Evolutionary conservation across 2,888 invertebrate genomes (phyloP).

Genomic region (Marasmarcha lunaedactyla): DNA sequence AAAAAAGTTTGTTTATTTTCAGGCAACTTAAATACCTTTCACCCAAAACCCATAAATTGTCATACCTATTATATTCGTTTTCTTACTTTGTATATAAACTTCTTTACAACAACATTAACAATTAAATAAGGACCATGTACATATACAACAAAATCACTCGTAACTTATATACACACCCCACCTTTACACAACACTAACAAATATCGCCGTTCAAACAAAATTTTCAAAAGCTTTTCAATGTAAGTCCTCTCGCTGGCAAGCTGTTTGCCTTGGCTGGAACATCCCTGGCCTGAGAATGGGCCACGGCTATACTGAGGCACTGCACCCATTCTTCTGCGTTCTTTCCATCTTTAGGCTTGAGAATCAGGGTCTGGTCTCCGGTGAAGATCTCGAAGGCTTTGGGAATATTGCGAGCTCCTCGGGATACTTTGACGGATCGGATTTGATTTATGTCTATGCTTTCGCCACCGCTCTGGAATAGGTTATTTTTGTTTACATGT

Average conservation of each 20-base stretch:
- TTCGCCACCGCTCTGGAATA: constrained; percentile 81
- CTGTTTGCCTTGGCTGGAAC: constrained; percentile 63
- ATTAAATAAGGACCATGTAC: too few species aligned
- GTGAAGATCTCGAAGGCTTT: constrained; percentile 98
- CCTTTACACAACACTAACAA: too few species aligned
- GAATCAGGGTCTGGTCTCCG: constrained; percentile 89
- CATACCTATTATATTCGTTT: too few species aligned
- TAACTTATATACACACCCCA: too few species aligned
- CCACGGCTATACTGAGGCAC: constrained; percentile 92
- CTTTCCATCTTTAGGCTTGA: constrained; percentile 94
- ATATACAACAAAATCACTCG: too few species aligned
- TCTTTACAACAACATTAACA: too few species aligned
- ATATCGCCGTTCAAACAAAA: too few species aligned
- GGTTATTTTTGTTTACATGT: too few species aligned
- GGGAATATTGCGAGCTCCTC: constrained; percentile 91
- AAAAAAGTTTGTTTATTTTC: too few species aligned
- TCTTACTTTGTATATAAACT: too few species aligned
- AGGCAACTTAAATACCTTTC: too few species aligned
- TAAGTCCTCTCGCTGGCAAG: constrained; percentile 57
- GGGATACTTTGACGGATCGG: constrained; percentile 92
- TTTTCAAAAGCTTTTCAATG: constrained; percentile 53
- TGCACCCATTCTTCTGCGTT: constrained; percentile 97
- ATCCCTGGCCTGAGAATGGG: constrained; percentile 81
- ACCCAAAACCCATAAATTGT: too few species aligned
- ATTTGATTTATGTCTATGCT: constrained; percentile 94